Evolutionary conservation across 30 jellyfish, hydroid and myxozoan species (phyloP).

Genomic region (Haliclystus octoradiatus): DNA sequence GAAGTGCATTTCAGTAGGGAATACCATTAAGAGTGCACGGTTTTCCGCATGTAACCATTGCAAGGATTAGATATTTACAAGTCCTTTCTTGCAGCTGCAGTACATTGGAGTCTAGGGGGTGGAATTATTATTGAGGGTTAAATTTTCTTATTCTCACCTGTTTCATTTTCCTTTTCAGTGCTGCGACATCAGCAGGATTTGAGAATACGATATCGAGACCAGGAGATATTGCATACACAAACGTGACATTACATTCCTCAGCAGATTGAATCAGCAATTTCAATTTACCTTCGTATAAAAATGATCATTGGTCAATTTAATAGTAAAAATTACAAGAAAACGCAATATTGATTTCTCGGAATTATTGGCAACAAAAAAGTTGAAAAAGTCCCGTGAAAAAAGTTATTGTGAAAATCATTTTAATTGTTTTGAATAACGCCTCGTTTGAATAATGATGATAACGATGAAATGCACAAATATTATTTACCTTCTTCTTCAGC

Average conservation of each 20-base stretch:
- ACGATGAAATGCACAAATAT: too few species aligned
- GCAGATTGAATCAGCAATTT: slow-evolving; percentile 56
- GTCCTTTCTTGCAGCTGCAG: neutral
- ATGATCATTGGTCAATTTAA: too few species aligned
- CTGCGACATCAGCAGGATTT: slow-evolving; percentile 76
- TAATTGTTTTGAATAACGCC: too few species aligned
- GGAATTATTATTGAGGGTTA: neutral
- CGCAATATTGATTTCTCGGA: too few species aligned
- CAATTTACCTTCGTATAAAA: slow-evolving; percentile 32
- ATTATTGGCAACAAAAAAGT: too few species aligned
- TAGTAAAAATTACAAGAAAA: too few species aligned
- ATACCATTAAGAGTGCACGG: too few species aligned
- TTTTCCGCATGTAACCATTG: neutral
- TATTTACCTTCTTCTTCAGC: slow-evolving; percentile 95
- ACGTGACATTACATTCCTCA: slow-evolving; percentile 42
- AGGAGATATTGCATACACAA: slow-evolving; percentile 96
- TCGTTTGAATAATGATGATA: too few species aligned
- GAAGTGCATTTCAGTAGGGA: too few species aligned
- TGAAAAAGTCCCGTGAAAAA: too few species aligned
- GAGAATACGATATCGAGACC: slow-evolving; percentile 90
- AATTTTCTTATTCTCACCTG: too few species aligned
- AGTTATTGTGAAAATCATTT: too few species aligned
- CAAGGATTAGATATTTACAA: neutral
- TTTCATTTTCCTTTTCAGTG: slow-evolving; percentile 80
- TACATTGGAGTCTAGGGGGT: neutral